Evolutionary conservation across 2,113 vertebrate genomes (phyloP).

Genomic region (Notechis scutatus): DNA sequence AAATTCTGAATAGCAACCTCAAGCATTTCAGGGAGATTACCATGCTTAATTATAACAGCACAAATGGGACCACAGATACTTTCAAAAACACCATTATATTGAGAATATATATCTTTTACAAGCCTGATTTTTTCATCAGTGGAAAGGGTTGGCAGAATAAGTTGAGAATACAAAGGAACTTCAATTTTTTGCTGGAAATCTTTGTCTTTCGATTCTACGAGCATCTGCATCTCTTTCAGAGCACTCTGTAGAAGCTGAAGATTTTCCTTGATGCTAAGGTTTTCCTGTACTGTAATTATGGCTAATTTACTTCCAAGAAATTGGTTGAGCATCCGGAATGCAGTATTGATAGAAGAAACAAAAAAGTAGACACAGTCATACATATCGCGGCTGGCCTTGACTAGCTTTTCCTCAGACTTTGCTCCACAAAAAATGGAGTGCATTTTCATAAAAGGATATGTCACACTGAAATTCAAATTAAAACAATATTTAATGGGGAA

Average conservation of each 20-base stretch:
- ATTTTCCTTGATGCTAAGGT: slow-evolving; percentile 51
- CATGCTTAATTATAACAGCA: slow-evolving; percentile 40
- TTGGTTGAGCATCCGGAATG: slow-evolving; percentile 29
- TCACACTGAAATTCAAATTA: slow-evolving; percentile 53
- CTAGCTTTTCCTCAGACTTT: slow-evolving; percentile 45
- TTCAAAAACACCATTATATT: slow-evolving; percentile 28
- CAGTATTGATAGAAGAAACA: slow-evolving; percentile 45
- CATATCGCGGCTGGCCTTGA: slow-evolving; percentile 39
- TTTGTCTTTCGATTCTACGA: slow-evolving; percentile 11
- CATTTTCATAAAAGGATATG: slow-evolving; percentile 28
- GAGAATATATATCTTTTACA: slow-evolving; percentile 30
- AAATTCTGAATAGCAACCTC: slow-evolving; percentile 49
- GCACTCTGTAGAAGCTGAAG: slow-evolving; percentile 51
- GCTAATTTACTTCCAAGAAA: slow-evolving; percentile 44
- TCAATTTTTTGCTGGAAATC: slow-evolving; percentile 10
- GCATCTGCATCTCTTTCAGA: slow-evolving; percentile 56
- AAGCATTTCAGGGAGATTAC: slow-evolving; percentile 28
- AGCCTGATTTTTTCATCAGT: slow-evolving; percentile 23
- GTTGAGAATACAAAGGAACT: slow-evolving; percentile 12
- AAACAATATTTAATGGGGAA: slow-evolving; percentile 7
- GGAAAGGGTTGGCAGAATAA: slow-evolving; percentile 10
- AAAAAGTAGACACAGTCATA: slow-evolving; percentile 47
- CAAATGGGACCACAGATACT: not conserved
- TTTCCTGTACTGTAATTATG: slow-evolving; percentile 45
- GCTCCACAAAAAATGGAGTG: slow-evolving; percentile 36